Conservation (phyloP, 2,888 invertebrate genomes). For the Epistrophe grossulariae region DNA sequence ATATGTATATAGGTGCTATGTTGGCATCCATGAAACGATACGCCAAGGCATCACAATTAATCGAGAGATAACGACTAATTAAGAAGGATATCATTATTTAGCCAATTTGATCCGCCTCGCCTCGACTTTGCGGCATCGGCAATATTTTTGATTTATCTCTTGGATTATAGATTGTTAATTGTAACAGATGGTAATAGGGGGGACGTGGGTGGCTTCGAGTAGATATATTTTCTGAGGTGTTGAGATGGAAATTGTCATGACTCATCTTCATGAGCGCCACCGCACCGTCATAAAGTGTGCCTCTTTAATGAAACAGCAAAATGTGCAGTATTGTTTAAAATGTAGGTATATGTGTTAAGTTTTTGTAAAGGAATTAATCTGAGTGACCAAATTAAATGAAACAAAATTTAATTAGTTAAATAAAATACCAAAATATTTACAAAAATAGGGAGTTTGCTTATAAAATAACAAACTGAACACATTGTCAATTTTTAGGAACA, state of each 20-base stretch:
- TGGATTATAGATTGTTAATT: slow-evolving; percentile 71
- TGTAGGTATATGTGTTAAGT: no score
- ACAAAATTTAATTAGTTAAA: no score
- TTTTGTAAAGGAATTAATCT: no score
- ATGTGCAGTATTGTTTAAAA: not conserved
- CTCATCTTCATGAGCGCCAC: not conserved
- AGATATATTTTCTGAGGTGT: not conserved
- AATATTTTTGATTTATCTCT: slow-evolving; percentile 71
- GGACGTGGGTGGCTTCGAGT: not conserved
- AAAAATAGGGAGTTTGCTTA: no score
- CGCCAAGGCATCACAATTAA: slow-evolving; percentile 63
- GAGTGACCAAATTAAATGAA: no score
- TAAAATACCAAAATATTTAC: no score
- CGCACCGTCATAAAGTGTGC: no score
- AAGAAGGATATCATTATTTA: slow-evolving; percentile 63
- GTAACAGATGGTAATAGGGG: slow-evolving; percentile 35
- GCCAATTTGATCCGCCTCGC: slow-evolving; percentile 55
- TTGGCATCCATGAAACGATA: slow-evolving; percentile 36
- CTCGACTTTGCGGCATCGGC: slow-evolving; percentile 17
- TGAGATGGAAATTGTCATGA: not conserved
- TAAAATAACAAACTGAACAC: no score
- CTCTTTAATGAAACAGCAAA: not conserved
- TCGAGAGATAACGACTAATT: slow-evolving; percentile 74
- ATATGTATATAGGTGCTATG: slow-evolving; percentile 9
- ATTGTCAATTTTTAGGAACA: no score